phyloP scores from a whole-genome alignment of 2,113 vertebrate species.

The Rostratula benghalensis region DNA sequence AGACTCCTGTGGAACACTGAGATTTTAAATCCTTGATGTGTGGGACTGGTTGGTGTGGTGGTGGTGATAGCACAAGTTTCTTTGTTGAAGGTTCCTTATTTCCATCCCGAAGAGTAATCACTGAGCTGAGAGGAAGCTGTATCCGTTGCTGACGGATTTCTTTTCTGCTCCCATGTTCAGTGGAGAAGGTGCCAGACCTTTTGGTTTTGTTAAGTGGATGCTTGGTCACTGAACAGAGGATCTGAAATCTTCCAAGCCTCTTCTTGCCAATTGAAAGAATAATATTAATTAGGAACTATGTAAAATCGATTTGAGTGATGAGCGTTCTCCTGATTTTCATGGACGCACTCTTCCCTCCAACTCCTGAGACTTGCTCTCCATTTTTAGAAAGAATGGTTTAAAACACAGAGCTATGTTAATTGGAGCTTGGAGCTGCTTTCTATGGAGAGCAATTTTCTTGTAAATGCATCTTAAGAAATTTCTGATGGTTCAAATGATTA shows the following conservation, averaged over 20 bases:
- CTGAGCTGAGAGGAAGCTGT: neutral
- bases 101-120: neutral
- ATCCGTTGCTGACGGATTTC: neutral
- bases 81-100: neutral
- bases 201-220: neutral
- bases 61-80: neutral
- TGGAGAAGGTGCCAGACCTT: neutral
- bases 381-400: neutral
- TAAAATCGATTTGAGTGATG: neutral
- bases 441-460: neutral
- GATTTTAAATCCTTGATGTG: neutral
- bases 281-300: neutral
- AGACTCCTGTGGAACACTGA: neutral
- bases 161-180: neutral
- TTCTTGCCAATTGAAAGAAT: neutral
- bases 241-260: neutral
- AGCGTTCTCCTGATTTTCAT: neutral
- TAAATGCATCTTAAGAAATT: neutral
- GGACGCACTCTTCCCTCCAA: neutral
- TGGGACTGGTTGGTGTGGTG: neutral
- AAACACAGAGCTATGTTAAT: neutral
- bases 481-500: slow-evolving; percentile 18
- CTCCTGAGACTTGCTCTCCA: neutral
- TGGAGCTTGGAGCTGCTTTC: neutral
- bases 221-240: neutral